phyloP scores from a whole-genome alignment of 2,113 vertebrate species.

The Panthera leo region DNA sequence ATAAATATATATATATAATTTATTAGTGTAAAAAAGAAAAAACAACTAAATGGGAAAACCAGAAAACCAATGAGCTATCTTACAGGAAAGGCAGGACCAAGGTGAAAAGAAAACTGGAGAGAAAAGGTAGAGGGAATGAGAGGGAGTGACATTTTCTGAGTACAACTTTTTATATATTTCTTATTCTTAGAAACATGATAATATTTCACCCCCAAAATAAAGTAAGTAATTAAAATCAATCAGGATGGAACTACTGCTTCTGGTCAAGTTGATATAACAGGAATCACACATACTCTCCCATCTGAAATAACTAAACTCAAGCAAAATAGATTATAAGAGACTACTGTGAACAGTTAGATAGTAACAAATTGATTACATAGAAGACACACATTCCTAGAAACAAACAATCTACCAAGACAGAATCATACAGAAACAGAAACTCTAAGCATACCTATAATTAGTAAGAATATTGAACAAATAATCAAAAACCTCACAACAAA shows the following conservation, averaged over 20 bases:
- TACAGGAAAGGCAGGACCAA: not conserved
- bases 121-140: not conserved
- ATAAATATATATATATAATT: not conserved
- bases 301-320: not conserved
- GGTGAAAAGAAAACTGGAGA: not conserved
- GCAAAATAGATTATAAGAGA: not conserved
- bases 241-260: not conserved
- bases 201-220: not conserved
- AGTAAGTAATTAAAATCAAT: not conserved
- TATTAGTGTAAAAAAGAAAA: not conserved
- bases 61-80: not conserved
- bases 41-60: not conserved
- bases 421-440: not conserved
- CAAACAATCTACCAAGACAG: not conserved
- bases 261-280: not conserved
- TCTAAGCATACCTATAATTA: not conserved
- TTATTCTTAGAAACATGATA: not conserved
- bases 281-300: not conserved
- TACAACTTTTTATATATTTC: not conserved
- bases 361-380: not conserved
- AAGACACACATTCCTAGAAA: not conserved
- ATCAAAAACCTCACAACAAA: not conserved
- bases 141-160: not conserved
- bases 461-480: not conserved
- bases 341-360: not conserved